Evolutionary conservation across 1,140 invertebrate genomes (phyloP), one percentile per base, ranked within the genome.

Genomic region (Hetaerina americana): DNA sequence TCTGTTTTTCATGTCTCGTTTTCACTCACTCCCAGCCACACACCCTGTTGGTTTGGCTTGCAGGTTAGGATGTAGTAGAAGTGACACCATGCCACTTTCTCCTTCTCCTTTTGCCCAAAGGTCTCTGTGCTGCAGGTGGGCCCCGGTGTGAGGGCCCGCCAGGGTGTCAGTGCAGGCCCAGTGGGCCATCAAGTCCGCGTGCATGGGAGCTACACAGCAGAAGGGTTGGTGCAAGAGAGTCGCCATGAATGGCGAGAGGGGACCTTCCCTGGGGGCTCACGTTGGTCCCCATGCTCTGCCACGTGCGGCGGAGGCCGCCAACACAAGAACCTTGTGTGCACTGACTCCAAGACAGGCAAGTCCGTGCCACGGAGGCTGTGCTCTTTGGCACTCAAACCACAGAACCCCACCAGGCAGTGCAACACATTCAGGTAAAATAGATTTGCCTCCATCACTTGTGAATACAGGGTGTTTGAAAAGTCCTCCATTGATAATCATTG

Each of bases 201-300:
- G 78, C 27, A 75, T 77, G n/a, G 74, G 76, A 22, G 76, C 78
- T 5, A 80, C 79, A 26, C 77, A 74, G 66, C 81, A 80, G 49
- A 87, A 84, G 73, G 76, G 77, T 15, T 87, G 86, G 86, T 78
- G 84, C 27, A 75, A 81, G 27, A 83, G 83, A 0, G 82, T 10
- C 2, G 40, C 15, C 22, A 57, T 57, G 15, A 57, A n/a, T 57
- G 40, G 40, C 15, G 22, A 12, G 40, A 57, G 40, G 40, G 40
- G 1, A 57, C 40, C 22, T 57, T 57, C 10, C 40, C 15, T 18
- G 40, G 40, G 10, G 10, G 40, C 15, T 5, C 40, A 12, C 15
- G 82, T 0, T 87, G 86, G 85, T 82, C 84, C 18, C 77, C 81
- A 0, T 88, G 87, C 72, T 85, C 85, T 5, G 80, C 78, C 3